phyloP scores from a whole-genome alignment of 2,888 invertebrate species.

The Pachydiplax longipennis region DNA sequence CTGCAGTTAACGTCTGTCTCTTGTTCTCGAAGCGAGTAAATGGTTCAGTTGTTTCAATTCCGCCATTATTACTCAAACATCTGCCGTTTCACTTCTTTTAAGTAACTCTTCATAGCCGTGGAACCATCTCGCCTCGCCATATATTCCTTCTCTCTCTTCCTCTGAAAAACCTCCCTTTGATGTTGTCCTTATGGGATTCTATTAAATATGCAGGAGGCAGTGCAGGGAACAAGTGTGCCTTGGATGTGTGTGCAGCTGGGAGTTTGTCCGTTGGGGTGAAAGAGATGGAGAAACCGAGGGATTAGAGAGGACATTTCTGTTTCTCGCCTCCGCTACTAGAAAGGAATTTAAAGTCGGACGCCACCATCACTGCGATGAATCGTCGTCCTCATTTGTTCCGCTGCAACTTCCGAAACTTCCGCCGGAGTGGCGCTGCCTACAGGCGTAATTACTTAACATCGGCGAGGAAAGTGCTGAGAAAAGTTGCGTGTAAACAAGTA shows the following conservation, averaged over 20 bases:
- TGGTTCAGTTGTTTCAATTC: background rate
- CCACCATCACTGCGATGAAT: background rate
- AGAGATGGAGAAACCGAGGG: background rate
- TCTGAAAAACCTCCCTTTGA: background rate
- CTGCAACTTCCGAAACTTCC: too few species aligned
- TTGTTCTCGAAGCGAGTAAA: background rate
- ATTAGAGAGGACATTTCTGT: background rate
- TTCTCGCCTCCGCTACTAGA: background rate
- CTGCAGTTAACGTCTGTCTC: background rate
- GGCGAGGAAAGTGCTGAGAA: background rate
- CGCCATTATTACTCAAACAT: background rate
- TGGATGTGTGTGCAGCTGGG: background rate
- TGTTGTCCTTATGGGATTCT: constrained; percentile 11
- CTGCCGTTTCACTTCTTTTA: background rate
- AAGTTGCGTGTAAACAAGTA: too few species aligned
- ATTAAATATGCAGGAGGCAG: constrained; percentile 32
- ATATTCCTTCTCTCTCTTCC: too few species aligned
- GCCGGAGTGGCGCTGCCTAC: background rate
- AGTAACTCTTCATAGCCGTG: too few species aligned
- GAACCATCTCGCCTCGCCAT: background rate
- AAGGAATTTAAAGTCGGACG: background rate
- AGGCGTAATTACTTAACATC: too few species aligned
- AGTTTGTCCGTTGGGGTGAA: background rate
- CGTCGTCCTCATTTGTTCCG: background rate
- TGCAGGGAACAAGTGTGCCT: background rate